Conservation (phyloP, 2,888 invertebrate genomes). For the Dimorphilus gyrociliatus region DNA sequence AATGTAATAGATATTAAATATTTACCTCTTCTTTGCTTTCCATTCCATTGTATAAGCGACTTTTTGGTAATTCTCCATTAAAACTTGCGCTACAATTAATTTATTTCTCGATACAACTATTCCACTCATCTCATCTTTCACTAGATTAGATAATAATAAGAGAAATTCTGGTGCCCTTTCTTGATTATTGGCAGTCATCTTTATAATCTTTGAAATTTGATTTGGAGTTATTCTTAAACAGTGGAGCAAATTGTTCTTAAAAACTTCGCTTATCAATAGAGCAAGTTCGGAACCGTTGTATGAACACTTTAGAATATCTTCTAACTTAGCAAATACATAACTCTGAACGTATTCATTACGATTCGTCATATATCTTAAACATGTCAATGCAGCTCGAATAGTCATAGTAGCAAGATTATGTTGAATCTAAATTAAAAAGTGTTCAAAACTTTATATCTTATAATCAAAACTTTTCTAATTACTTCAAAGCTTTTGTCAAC, state of each 20-base stretch:
- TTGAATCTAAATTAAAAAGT: too few relatives aligned
- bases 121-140: constrained; percentile 1
- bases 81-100: constrained; percentile 3
- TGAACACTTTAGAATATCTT: too few relatives aligned
- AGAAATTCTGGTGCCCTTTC: constrained; percentile 2
- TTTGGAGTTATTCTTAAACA: constrained; percentile 2
- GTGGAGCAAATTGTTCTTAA: too few relatives aligned
- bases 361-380: too few relatives aligned
- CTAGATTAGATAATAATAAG: constrained; percentile 2
- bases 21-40: background rate
- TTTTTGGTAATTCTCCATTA: constrained; percentile 4
- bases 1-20: background rate
- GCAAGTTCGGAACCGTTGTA: too few relatives aligned
- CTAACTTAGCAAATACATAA: too few relatives aligned
- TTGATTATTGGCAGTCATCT: background rate
- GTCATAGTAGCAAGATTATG: too few relatives aligned
- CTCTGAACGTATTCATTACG: too few relatives aligned
- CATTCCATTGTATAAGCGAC: background rate
- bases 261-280: too few relatives aligned
- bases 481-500: constrained; percentile 5
- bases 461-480: background rate
- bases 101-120: constrained; percentile 3
- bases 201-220: constrained; percentile 1
- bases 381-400: too few relatives aligned
- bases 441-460: too few relatives aligned